A percentile compares a stretch with the other conserved stretches of the same genome.
These are phyloP conservation scores for Reinhardtius hippoglossoides DNA, from an alignment of 2,113 vertebrate genomes.

Conservation along the genomic window DNA sequence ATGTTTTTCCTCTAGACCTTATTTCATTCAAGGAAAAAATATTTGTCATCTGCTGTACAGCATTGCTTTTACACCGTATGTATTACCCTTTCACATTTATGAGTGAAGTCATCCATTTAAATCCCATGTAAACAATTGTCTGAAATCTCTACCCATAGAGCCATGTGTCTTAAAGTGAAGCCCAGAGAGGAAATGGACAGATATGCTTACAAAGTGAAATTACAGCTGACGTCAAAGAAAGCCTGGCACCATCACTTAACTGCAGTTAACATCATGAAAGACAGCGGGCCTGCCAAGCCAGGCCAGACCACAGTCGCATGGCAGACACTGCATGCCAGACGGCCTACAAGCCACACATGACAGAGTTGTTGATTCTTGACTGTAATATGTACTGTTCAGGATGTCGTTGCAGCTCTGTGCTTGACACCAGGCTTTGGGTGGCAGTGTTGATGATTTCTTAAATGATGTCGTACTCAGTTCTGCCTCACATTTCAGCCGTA, in stretches of 20 bases:
- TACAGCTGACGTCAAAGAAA: constrained; percentile 65
- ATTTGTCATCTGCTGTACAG: constrained; percentile 19
- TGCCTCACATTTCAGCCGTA: background rate
- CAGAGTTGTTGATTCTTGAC: constrained; percentile 36
- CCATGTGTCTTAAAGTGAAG: constrained; percentile 30
- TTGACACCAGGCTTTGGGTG: constrained; percentile 31
- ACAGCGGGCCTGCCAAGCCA: constrained; percentile 29
- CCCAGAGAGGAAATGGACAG: constrained; percentile 62
- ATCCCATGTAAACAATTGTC: constrained; percentile 55
- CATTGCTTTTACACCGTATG: constrained; percentile 10
- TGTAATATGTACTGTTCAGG: constrained; percentile 19
- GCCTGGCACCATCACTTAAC: constrained; percentile 49
- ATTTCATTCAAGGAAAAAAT: constrained; percentile 28
- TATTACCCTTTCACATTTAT: constrained; percentile 7
- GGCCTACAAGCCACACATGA: constrained; percentile 46
- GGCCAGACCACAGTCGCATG: constrained; percentile 66
- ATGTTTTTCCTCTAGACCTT: constrained; percentile 11
- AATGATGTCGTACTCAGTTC: background rate
- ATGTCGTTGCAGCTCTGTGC: background rate
- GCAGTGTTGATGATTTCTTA: constrained; percentile 20
- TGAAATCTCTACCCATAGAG: constrained; percentile 27
- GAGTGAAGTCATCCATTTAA: constrained; percentile 54
- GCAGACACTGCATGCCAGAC: constrained; percentile 64
- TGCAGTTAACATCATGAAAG: constrained; percentile 66
- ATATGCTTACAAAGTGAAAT: constrained; percentile 70